These are phyloP conservation scores for Rachycentron canadum DNA, from an alignment of 2,797 vertebrate species.

Conservation along the genomic window DNA sequence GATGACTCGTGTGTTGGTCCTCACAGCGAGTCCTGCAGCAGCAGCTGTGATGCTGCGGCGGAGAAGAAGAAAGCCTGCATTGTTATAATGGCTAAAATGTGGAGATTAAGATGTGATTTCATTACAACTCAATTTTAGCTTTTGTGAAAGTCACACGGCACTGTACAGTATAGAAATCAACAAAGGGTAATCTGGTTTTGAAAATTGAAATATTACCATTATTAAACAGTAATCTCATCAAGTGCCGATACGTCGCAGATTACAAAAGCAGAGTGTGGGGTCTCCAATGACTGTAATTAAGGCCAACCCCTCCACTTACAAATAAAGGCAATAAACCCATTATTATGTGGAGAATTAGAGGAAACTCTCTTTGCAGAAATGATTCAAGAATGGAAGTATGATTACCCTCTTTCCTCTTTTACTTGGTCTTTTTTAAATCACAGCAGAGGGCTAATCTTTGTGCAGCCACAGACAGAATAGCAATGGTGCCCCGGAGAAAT, in stretches of 20 bases:
- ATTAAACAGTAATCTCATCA: conserved; percentile 76
- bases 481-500: conserved; percentile 58
- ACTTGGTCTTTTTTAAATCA: conserved; percentile 60
- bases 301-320: conserved; percentile 66
- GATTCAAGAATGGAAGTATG: conserved; percentile 68
- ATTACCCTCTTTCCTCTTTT: conserved; percentile 59
- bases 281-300: conserved; percentile 77
- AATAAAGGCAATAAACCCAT: conserved; percentile 75
- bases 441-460: conserved; percentile 70
- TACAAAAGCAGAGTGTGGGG: conserved; percentile 65
- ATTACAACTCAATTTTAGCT: conserved; percentile 48
- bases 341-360: conserved; percentile 66
- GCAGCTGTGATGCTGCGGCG: conserved; percentile 9
- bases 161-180: conserved; percentile 48
- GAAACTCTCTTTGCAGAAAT: conserved; percentile 67
- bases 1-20: neutral
- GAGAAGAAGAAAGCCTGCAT: neutral
- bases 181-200: conserved; percentile 65
- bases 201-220: conserved; percentile 74
- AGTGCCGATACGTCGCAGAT: conserved; percentile 67
- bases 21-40: conserved; percentile 10
- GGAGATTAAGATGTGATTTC: conserved; percentile 56
- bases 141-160: conserved; percentile 32
- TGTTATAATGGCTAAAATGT: conserved; percentile 38
- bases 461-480: conserved; percentile 63